Evolutionary conservation across 2,113 vertebrate species (phyloP), one percentile per base, ranked within the genome.

Genomic region (Takifugu bimaculatus): DNA sequence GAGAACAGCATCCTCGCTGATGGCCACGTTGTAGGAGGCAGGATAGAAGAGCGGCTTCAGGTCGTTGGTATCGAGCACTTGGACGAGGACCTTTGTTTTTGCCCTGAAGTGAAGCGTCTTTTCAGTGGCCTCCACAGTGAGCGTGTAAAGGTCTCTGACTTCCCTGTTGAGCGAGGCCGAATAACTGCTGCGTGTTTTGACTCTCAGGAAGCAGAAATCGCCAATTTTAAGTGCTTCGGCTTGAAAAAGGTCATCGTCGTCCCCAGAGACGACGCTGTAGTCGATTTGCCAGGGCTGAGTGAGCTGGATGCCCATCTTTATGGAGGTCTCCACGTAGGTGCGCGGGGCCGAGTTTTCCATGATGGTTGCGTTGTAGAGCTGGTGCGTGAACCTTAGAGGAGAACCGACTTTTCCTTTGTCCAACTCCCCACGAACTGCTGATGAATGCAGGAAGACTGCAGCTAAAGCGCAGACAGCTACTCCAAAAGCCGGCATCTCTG

Each of bases 41-140:
- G 96, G 95, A 63, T 95, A 97, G 83, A 99, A 98, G 20, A 99
- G 95, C 5, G 96, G 95, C 65, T 94, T 98, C 64, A 99, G 85
- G 85, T 99, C 97, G 35, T 99, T 98, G 66, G 88, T 93, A 83
- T 99, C 97, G 50, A 97, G 89, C 72, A 99, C 93, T 29, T 86
- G 92, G 25, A 99, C 85, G 50, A 90, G 83, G 29, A 98, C 94
- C 20, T 92, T 95, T 2, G 95, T 92, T 88, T 91, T 88, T 0
- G 91, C 88, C 76, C 93, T 87, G 0, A 90, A 85, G 11, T 87
- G 57, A 78, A 88, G n/a, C 84, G 91, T 68, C 20, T 78, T 92
- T 68, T 96, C 97, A 0, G 85, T 88, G 45, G 94, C 95, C 75
- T 95, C 93, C 56, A 98, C 85, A 13, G 93, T 92, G 63, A 99